These are phyloP conservation scores for Galbula dea DNA, from an alignment of 2,113 vertebrate genomes.

Conservation along the genomic window DNA sequence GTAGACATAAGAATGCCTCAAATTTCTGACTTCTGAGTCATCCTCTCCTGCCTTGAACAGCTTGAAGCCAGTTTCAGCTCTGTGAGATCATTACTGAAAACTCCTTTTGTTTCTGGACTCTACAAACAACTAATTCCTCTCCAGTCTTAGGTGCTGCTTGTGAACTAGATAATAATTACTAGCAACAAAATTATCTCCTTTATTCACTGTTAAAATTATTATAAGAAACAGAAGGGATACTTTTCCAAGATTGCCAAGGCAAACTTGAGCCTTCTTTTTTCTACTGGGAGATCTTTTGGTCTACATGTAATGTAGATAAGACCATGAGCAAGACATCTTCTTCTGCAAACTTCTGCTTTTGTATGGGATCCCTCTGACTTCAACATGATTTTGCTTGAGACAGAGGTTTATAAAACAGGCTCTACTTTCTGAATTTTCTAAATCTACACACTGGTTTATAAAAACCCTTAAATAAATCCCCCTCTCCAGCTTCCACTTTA, in stretches of 20 bases:
- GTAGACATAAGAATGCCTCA: constrained; percentile 57
- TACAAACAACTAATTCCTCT: background rate
- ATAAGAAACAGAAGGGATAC: background rate
- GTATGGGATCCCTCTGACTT: background rate
- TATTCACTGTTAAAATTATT: background rate
- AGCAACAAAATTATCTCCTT: constrained; percentile 7
- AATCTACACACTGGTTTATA: background rate
- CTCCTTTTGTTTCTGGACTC: constrained; percentile 41
- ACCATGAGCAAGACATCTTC: background rate
- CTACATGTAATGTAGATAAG: background rate
- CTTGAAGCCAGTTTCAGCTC: constrained; percentile 52
- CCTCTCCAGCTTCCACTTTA: background rate
- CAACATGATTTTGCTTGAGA: background rate
- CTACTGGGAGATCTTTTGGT: background rate
- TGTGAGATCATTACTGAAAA: constrained; percentile 38
- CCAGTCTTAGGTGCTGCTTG: background rate
- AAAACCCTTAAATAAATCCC: background rate
- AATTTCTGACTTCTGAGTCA: constrained; percentile 74
- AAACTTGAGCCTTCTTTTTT: background rate
- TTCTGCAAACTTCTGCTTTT: background rate
- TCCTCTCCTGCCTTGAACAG: constrained; percentile 63
- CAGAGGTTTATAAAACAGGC: background rate
- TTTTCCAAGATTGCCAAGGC: background rate
- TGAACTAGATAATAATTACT: background rate
- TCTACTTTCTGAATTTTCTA: background rate